phyloP scores from a whole-genome alignment of 2,797 vertebrate genomes.

The Ispidina picta region DNA sequence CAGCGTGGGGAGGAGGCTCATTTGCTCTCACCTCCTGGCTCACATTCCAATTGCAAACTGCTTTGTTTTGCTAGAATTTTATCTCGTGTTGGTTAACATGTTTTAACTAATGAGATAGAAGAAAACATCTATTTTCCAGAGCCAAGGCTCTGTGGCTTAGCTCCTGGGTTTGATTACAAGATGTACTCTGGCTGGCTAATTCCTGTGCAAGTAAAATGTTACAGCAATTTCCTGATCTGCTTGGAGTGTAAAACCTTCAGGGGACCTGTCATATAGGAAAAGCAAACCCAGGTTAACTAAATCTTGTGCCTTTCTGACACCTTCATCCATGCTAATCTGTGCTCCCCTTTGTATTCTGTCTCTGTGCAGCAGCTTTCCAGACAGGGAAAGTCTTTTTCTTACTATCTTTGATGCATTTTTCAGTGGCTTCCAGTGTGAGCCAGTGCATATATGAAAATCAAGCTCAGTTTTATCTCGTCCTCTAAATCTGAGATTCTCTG shows the following conservation, averaged over 20 bases:
- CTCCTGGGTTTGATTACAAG: background rate
- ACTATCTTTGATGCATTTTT: background rate
- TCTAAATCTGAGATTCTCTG: background rate
- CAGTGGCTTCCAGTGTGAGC: background rate
- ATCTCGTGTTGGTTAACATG: background rate
- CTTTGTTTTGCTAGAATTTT: background rate
- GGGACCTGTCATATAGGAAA: background rate
- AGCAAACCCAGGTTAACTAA: background rate
- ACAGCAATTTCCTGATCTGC: background rate
- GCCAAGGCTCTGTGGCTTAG: background rate
- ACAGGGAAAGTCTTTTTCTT: background rate
- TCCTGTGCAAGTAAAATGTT: background rate
- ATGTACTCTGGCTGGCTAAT: background rate
- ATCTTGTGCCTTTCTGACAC: background rate
- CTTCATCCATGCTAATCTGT: background rate
- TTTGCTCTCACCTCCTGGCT: background rate
- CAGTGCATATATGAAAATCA: background rate
- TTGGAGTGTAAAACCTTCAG: background rate
- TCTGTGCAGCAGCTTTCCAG: background rate
- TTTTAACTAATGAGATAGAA: background rate
- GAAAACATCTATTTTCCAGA: background rate
- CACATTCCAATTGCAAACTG: background rate
- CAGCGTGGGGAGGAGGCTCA: background rate
- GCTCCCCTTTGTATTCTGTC: background rate
- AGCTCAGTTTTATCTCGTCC: background rate